Evolutionary conservation across 2,113 vertebrate genomes (phyloP), one percentile per base, ranked within the genome.

Genomic region (Piprites chloris): DNA sequence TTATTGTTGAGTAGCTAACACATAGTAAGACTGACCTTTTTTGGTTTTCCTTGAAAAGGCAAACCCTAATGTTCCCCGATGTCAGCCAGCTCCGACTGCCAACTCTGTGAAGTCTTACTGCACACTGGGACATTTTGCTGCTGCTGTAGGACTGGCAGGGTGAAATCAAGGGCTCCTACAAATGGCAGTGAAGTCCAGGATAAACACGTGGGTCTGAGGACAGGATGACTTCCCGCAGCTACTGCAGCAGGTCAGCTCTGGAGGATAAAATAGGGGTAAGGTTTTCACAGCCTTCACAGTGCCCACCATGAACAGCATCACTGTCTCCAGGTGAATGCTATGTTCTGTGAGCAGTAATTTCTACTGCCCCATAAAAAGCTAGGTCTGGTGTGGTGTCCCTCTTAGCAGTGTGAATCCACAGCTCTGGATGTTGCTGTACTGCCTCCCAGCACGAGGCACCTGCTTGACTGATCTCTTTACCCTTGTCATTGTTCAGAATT

Each of bases 381-480:
- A 5, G 37, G 23, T 58, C 58, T 90, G 91, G 49, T 44, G 22
- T 33, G 58, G 5, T 41, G 21, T 35, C 49, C 41, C 2, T 2
- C 44, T 11, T 10, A 55, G n/a, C 30, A 76, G 50, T 8, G 3
- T 0, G 8, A 76, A 69, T 65, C 80, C 62, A 30, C 1, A 0
- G 42, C 81, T 96, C 81, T 1, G 14, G 80, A 83, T 76, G 71
- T 59, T 11, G 9, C 68, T 82, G 5, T 91, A 58, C n/a, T 69
- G 33, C 69, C 79, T 92, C 85, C 73, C 73, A 66, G 89, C 52
- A 59, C 73, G 52, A 96, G 59, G 33, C 63, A 93, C 87, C 87
- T 91, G 85, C 85, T 67, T 69, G 77, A 53, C 55, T 75, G 65
- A 81, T 93, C 81, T 50, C 88, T 93, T 91, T 95, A 82, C 87